phyloP scores from a whole-genome alignment of 2,888 invertebrate genomes.

The Apamea crenata region DNA sequence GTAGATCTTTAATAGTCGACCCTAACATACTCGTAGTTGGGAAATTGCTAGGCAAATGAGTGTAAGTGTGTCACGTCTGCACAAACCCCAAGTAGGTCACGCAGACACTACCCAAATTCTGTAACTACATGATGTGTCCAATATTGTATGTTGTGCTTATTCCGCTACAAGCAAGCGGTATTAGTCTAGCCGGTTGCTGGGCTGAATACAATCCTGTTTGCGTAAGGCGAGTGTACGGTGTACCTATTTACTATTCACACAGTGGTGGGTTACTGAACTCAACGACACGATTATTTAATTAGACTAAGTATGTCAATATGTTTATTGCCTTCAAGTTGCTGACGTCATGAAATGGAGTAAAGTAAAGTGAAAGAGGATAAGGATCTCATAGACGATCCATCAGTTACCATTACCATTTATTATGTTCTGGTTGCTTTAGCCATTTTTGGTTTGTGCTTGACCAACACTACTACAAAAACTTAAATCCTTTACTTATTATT shows the following conservation, averaged over 20 bases:
- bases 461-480: too few species aligned
- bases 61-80: constrained; percentile 4
- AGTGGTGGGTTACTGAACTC: constrained; percentile 3
- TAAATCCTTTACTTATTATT: too few species aligned
- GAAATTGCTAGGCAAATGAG: not conserved
- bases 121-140: constrained; percentile 34
- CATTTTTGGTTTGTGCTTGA: not conserved
- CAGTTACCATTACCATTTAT: not conserved
- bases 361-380: not conserved
- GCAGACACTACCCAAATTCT: constrained; percentile 37
- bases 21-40: not conserved
- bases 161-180: constrained; percentile 19
- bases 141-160: constrained; percentile 48
- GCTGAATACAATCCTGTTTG: constrained; percentile 23
- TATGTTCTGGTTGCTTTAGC: not conserved
- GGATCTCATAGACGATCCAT: not conserved
- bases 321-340: not conserved
- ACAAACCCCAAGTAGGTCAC: constrained; percentile 51
- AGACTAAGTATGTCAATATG: constrained; percentile 14
- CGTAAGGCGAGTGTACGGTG: not conserved
- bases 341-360: not conserved
- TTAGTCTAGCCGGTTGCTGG: constrained; percentile 5
- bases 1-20: too few species aligned
- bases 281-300: constrained; percentile 12
- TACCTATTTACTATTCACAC: constrained; percentile 7